A percentile compares a stretch with the other conserved stretches of the same genome.
Conservation (phyloP, 1,140 invertebrate species). For the Coenobita brevimanus region DNA sequence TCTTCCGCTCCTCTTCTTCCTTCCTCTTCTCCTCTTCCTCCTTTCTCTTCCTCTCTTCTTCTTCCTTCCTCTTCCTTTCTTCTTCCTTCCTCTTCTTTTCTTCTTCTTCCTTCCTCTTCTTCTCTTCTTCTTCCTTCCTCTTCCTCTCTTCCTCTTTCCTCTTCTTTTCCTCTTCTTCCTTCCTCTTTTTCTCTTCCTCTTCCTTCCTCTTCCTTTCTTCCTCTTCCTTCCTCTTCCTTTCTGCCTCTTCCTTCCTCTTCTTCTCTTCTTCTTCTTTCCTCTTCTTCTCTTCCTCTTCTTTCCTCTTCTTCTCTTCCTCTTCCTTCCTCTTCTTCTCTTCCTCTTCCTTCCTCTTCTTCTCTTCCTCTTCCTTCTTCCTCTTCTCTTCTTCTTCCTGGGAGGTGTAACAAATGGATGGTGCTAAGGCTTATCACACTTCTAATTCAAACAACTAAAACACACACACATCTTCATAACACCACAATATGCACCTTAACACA, state of each 20-base stretch:
- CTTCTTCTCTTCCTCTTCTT: background rate
- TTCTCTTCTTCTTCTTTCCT: background rate
- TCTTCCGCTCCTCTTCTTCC: background rate
- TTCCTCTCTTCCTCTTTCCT: background rate
- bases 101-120: background rate
- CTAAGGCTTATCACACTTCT: no score
- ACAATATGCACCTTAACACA: no score
- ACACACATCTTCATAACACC: no score
- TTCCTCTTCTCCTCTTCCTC: no score
- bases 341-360: slow-evolving; percentile 3
- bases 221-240: background rate
- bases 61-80: background rate
- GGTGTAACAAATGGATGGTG: no score
- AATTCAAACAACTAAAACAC: no score
- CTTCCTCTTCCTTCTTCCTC: background rate
- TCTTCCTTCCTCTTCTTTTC: background rate
- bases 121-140: background rate
- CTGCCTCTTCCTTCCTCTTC: background rate
- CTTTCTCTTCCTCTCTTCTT: background rate
- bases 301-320: background rate
- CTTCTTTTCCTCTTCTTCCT: background rate
- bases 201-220: background rate
- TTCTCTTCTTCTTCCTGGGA: background rate
- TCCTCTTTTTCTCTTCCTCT: background rate
- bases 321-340: background rate